Conservation (phyloP, 2,888 invertebrate genomes). For the Cephus pulcher region DNA sequence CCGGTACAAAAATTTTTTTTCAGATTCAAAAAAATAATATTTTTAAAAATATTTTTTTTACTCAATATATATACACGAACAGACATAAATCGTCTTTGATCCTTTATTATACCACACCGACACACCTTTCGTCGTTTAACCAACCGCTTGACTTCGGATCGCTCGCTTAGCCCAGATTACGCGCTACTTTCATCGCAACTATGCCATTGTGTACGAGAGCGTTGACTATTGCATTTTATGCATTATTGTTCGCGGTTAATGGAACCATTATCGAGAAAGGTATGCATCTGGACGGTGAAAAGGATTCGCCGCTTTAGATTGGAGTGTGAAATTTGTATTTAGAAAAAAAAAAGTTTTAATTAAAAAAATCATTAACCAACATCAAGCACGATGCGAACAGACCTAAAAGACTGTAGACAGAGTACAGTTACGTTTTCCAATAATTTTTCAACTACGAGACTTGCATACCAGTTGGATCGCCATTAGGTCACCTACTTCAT, state of each 20-base stretch:
- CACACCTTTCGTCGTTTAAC: slow-evolving; percentile 14
- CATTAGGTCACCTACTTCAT: slow-evolving; percentile 48
- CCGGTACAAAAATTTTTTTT: background rate
- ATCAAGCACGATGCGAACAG: background rate
- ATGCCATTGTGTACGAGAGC: slow-evolving; percentile 37
- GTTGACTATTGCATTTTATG: slow-evolving; percentile 1
- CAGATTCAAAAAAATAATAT: no score
- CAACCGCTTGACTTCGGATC: slow-evolving; percentile 32
- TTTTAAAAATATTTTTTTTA: no score
- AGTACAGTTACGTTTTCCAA: slow-evolving; percentile 28
- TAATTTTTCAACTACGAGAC: slow-evolving; percentile 24
- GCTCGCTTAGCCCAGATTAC: slow-evolving; percentile 37
- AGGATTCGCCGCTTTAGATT: background rate
- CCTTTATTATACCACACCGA: background rate
- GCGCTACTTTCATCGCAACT: slow-evolving; percentile 43
- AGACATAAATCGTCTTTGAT: background rate
- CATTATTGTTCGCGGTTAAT: slow-evolving; percentile 35
- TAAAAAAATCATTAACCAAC: background rate
- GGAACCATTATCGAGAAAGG: slow-evolving; percentile 26
- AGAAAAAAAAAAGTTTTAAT: background rate
- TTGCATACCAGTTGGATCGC: slow-evolving; percentile 12
- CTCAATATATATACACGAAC: background rate
- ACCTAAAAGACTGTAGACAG: background rate
- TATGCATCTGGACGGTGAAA: background rate
- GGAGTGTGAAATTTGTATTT: background rate